Evolutionary conservation across 1,140 invertebrate genomes (phyloP), one percentile per base, ranked within the genome.

Genomic region (Pseudomyrmex gracilis): DNA sequence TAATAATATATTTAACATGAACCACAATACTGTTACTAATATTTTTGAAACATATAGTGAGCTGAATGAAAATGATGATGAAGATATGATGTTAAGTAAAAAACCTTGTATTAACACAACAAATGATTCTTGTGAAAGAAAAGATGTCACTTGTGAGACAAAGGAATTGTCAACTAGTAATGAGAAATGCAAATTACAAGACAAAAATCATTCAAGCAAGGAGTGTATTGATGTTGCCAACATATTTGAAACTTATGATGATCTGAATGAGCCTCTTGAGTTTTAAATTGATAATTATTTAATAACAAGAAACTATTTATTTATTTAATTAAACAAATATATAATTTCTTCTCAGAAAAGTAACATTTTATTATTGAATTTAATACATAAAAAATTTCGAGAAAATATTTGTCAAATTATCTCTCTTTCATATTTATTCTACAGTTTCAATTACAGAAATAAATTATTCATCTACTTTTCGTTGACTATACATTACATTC

Each of bases 11-110:
- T 58, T 15, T 47, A 67, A 2, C 10, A 13, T 9, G 2, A 10
- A 47, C 22, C 1, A 10, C 2, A 71, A 47, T 13, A 57, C 58
- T 73, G 0, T 15, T n/a, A 34, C 8, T 10, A 85, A 49, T 12
- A 87, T 87, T 57, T 88, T 88, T 85, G 86, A 88, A 53, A 77
- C 74, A 17, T 80, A 82, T 2, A 53, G 70, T 9, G 84, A 90
- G 45, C 34, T 34, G 34, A 34, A 34, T 7, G 34, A 34, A 34
- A 34, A 34, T 34, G 34, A 34, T 34, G 34, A 7, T 34, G 5
- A 34, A 34, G 34, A 34, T 34, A 34, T 0, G 0, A 34, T 34
- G 34, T 0, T 34, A 34, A 34, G 5, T 34, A 5, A 34, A 7
- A 34, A 34, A 34, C 7, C 34, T 5, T 34, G 34, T 34, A 34